Percentiles rank a stretch among this genome's conserved stretches.
Evolutionary conservation across 2,797 vertebrate species (phyloP).

Genomic region (Anas flavirostris): DNA sequence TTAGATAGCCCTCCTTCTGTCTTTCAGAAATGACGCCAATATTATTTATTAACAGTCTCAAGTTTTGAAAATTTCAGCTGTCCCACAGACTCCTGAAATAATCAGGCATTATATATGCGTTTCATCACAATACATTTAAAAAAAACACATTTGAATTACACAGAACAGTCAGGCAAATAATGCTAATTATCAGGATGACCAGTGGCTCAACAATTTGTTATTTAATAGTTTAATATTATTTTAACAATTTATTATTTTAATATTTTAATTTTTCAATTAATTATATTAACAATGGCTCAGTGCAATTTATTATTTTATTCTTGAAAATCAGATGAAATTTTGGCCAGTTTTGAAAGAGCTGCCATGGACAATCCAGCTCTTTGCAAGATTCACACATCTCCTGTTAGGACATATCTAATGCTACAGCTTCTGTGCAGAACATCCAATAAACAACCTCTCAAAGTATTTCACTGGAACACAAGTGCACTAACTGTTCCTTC

Average conservation of each 20-base stretch:
- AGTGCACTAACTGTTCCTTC: neutral
- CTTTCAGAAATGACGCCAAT: neutral
- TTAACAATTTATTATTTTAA: too few relatives aligned
- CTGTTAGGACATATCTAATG: neutral
- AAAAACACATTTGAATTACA: neutral
- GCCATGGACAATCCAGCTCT: neutral
- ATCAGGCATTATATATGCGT: neutral
- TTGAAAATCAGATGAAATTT: neutral
- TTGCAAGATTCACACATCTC: neutral
- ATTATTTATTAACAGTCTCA: neutral
- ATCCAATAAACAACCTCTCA: neutral
- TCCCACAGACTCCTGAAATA: neutral
- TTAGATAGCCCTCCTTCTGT: neutral
- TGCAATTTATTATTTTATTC: neutral
- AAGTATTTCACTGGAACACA: neutral
- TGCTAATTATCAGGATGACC: neutral
- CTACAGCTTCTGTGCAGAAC: neutral
- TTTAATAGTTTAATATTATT: neutral
- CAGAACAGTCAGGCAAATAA: neutral
- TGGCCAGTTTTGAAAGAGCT: neutral
- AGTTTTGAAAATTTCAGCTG: neutral
- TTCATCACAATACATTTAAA: neutral
- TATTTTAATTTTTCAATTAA: too few relatives aligned
- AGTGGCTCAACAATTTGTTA: neutral
- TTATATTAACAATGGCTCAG: neutral